A percentile compares a stretch with the other conserved stretches of the same genome.
Evolutionary conservation across 2,797 vertebrate genomes (phyloP).

Genomic region (Bovichtus variegatus): DNA sequence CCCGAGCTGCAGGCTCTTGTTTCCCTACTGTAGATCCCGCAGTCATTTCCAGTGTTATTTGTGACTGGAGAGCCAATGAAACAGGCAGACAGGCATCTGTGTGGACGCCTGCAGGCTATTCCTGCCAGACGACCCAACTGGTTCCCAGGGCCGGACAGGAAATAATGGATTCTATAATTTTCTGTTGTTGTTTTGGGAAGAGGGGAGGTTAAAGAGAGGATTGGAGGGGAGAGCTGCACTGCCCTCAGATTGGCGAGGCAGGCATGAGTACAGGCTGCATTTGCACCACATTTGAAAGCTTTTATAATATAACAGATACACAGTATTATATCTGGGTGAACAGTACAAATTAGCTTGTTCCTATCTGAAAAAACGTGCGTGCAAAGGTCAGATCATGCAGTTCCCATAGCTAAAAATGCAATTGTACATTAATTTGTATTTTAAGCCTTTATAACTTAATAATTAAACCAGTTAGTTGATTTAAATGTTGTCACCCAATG

Average conservation of each 20-base stretch:
- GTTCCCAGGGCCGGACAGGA: conserved; percentile 66
- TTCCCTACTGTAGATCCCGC: conserved; percentile 54
- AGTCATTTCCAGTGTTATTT: conserved; percentile 65
- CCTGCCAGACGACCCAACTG: conserved; percentile 47
- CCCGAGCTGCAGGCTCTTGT: conserved; percentile 68
- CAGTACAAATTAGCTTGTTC: background rate
- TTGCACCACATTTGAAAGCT: background rate
- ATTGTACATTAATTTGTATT: background rate
- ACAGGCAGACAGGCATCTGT: conserved; percentile 62
- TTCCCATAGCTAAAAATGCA: background rate
- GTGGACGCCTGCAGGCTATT: conserved; percentile 60
- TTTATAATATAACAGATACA: background rate
- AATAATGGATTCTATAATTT: conserved; percentile 59
- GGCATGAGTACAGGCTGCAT: background rate
- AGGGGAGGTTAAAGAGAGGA: conserved; percentile 12
- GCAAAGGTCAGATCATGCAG: background rate
- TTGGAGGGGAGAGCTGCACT: background rate
- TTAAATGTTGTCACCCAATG: rapidly evolving
- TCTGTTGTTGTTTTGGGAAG: conserved; percentile 53
- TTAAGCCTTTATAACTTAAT: background rate
- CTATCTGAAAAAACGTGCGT: background rate
- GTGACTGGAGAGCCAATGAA: conserved; percentile 69
- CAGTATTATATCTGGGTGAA: background rate
- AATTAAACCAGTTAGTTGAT: background rate
- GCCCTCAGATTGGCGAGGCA: conserved; percentile 4